A percentile compares a stretch with the other conserved stretches of the same genome.
Conservation (phyloP, 35 echinoderm and acorn worm species). For the Patiria miniata region DNA sequence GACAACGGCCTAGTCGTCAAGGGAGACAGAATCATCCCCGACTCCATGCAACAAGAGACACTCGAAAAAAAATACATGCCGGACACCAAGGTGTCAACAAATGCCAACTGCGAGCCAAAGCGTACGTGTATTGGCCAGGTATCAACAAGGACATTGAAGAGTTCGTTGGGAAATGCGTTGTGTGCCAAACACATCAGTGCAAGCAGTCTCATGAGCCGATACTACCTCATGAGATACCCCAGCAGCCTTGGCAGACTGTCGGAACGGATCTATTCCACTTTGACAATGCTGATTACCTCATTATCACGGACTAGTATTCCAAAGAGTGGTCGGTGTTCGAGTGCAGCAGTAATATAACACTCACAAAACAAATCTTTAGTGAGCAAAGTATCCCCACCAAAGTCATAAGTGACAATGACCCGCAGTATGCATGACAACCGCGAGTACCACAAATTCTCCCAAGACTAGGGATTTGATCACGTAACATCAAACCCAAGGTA, state of each 20-base stretch:
- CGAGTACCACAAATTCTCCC: conserved; percentile 33
- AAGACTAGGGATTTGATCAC: conserved; percentile 54
- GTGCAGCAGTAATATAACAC: conserved; percentile 33
- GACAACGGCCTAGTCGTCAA: conserved; percentile 61
- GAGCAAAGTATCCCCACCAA: conserved; percentile 68
- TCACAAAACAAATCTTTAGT: conserved; percentile 76
- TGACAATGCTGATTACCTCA: conserved; percentile 57
- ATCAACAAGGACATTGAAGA: conserved; percentile 66
- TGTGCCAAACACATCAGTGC: conserved; percentile 41
- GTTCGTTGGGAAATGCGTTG: conserved; percentile 32
- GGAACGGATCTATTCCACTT: conserved; percentile 62
- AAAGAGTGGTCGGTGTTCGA: conserved; percentile 47
- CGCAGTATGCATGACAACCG: conserved; percentile 55
- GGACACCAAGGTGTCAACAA: conserved; percentile 69
- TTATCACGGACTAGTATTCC: conserved; percentile 61
- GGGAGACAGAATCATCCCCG: conserved; percentile 73
- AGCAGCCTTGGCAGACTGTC: conserved; percentile 48
- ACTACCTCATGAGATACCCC: conserved; percentile 42
- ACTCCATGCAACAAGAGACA: conserved; percentile 36
- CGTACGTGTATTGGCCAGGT: conserved; percentile 52
- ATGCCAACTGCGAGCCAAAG: conserved; percentile 58
- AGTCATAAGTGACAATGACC: conserved; percentile 66
- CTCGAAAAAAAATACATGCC: conserved; percentile 58
- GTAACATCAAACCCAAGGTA: conserved; percentile 60
- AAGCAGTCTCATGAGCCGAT: conserved; percentile 49